phyloP scores from a whole-genome alignment of 2,888 invertebrate genomes.

The Bursaphelenchus okinawaensis region DNA sequence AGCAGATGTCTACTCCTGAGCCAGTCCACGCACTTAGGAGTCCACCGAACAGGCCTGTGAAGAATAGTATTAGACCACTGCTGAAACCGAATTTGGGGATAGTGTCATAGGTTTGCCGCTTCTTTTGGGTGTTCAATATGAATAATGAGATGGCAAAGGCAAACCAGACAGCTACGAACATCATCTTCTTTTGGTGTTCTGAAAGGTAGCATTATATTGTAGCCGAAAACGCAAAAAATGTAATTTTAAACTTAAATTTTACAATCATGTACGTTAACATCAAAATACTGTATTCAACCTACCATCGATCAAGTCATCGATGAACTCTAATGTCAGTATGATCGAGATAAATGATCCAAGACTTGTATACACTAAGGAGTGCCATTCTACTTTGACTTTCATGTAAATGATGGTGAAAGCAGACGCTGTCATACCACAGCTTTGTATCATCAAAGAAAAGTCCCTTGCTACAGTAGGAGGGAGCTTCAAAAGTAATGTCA shows the following conservation, averaged over 20 bases:
- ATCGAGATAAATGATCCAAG: constrained; percentile 40
- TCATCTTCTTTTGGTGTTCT: constrained; percentile 43
- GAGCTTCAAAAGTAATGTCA: constrained; percentile 27
- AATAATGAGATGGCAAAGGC: constrained; percentile 48
- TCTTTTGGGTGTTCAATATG: constrained; percentile 40
- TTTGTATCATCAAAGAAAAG: constrained; percentile 32
- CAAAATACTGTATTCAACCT: not conserved
- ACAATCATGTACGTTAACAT: too few relatives aligned
- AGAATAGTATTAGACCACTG: constrained; percentile 34
- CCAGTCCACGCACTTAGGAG: constrained; percentile 16
- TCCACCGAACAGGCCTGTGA: constrained; percentile 43
- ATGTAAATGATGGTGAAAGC: too few relatives aligned
- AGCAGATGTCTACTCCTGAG: constrained; percentile 17
- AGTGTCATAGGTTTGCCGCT: constrained; percentile 24
- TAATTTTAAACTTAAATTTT: too few relatives aligned
- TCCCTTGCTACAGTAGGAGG: constrained; percentile 23
- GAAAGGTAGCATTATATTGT: too few relatives aligned
- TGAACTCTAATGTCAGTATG: constrained; percentile 37
- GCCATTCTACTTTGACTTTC: too few relatives aligned
- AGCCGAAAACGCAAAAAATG: too few relatives aligned
- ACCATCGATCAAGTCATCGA: constrained; percentile 16
- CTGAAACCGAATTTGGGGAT: constrained; percentile 31
- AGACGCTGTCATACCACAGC: constrained; percentile 12
- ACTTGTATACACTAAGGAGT: too few relatives aligned
- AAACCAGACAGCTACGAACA: constrained; percentile 49